Percentiles rank a stretch among this genome's conserved stretches.
These are phyloP conservation scores for Zosterops pallidus DNA, from an alignment of 2,113 vertebrate species.

Conservation along the genomic window DNA sequence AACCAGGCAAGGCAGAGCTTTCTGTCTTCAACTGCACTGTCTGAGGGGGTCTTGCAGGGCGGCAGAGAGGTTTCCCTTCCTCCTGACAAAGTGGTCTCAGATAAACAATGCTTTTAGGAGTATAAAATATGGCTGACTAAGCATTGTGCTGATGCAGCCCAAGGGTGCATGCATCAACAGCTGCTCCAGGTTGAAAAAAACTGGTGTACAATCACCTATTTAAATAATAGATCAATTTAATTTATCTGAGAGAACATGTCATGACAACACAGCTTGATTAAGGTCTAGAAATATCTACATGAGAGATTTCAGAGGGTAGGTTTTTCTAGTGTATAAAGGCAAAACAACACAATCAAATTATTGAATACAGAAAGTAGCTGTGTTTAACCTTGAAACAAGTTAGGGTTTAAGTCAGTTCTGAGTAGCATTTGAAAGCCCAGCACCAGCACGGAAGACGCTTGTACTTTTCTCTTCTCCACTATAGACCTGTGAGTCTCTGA, in stretches of 20 bases:
- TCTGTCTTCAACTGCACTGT: background rate
- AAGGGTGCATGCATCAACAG: background rate
- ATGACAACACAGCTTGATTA: background rate
- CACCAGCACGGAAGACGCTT: background rate
- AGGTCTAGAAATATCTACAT: background rate
- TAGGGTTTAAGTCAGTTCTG: background rate
- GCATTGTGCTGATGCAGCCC: background rate
- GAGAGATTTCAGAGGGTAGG: background rate
- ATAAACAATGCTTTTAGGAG: background rate
- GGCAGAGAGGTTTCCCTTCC: background rate
- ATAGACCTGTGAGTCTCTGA: background rate
- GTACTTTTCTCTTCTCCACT: background rate
- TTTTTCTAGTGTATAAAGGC: background rate
- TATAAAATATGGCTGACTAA: background rate
- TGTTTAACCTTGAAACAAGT: background rate
- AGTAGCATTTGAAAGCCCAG: background rate
- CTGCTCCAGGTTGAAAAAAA: background rate
- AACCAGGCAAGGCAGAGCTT: background rate
- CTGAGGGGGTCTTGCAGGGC: background rate
- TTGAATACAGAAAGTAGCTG: background rate
- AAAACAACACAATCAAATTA: background rate
- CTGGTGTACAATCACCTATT: background rate
- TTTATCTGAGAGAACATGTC: background rate
- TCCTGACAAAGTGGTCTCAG: background rate
- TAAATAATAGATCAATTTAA: background rate